Percentiles rank a stretch among this genome's conserved stretches.
These are phyloP conservation scores for Bos indicus DNA, from an alignment of 2,113 vertebrate genomes.

Conservation along the genomic window DNA sequence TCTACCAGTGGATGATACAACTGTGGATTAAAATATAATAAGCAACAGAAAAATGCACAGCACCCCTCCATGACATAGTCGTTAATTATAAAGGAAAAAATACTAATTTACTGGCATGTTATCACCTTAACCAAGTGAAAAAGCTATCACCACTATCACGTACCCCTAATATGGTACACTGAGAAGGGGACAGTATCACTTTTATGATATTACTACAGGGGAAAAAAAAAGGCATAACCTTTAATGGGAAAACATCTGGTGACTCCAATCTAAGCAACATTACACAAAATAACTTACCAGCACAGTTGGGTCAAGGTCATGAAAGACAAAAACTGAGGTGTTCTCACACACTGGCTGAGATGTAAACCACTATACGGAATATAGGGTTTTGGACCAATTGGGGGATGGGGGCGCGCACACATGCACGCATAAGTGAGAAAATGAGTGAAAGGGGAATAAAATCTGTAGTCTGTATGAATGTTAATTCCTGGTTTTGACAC, in stretches of 20 bases:
- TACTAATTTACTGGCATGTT: neutral
- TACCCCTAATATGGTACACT: neutral
- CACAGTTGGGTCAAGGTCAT: neutral
- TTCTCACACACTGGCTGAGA: neutral
- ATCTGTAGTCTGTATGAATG: neutral
- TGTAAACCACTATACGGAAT: neutral
- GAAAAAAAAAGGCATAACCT: neutral
- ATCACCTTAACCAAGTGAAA: neutral
- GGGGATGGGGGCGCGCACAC: rapidly evolving
- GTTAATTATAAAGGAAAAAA: neutral
- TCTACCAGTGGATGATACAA: neutral
- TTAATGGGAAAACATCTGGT: neutral
- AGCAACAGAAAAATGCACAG: neutral
- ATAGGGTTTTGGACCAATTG: neutral
- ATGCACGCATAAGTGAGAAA: neutral
- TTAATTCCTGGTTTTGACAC: neutral
- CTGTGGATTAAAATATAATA: neutral
- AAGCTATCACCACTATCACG: neutral
- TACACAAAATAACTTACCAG: neutral
- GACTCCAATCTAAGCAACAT: neutral
- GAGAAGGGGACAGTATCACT: neutral
- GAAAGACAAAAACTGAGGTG: neutral
- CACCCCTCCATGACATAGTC: neutral
- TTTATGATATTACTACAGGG: neutral
- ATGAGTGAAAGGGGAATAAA: neutral